Conservation (phyloP, 1,140 invertebrate species). For the Odontomachus brunneus region DNA sequence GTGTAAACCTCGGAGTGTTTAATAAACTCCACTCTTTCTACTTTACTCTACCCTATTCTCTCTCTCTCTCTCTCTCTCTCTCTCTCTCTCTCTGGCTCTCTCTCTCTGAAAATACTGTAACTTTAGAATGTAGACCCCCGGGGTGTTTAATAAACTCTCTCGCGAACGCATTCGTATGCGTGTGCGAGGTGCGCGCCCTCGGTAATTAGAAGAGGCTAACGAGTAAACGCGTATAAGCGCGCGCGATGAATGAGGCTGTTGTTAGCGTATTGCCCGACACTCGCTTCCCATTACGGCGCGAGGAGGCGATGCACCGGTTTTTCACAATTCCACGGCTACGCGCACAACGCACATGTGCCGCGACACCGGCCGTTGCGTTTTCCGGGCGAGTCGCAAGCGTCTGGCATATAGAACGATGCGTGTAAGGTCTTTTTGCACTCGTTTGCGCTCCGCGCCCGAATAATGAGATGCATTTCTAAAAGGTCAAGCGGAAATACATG, state of each 20-base stretch:
- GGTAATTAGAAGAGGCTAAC: constrained; percentile 56
- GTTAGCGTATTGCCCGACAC: constrained; percentile 35
- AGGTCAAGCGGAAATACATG: no score
- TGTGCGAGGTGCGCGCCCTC: neutral
- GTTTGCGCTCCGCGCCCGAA: no score
- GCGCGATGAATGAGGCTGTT: constrained; percentile 64
- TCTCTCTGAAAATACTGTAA: no score
- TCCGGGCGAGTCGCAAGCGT: neutral
- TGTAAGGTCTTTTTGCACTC: neutral
- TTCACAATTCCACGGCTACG: constrained; percentile 31
- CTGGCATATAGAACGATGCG: neutral
- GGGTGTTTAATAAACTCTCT: no score
- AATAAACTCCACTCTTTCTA: no score
- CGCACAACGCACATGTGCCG: neutral
- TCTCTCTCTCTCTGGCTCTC: no score
- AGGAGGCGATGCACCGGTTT: constrained; percentile 28
- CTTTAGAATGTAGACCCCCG: no score
- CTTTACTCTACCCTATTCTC: no score
- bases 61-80: no score
- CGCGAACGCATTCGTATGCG: neutral
- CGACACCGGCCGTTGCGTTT: neutral
- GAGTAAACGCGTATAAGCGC: constrained; percentile 41
- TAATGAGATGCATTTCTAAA: no score
- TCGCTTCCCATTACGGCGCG: constrained; percentile 60
- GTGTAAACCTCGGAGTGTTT: no score